Base-by-base conservation (phyloP, 92 coral and sea anemone species). In the Nematostella vectensis region DNA sequence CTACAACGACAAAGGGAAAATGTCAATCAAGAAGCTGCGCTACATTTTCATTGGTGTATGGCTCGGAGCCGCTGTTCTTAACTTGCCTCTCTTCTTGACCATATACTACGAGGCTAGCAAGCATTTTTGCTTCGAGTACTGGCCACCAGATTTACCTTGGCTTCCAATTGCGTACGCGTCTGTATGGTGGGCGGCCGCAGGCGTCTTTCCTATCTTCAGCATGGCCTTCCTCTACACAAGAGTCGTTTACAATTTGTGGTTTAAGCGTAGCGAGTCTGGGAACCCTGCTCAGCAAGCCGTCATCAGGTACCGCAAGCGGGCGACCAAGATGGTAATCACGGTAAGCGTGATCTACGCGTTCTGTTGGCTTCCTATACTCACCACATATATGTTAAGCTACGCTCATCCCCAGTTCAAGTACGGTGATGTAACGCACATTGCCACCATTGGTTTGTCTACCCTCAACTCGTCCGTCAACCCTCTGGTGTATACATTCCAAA, bases 391-490 rank as follows among this genome's bases (percentile, higher is more conserved):
- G 66, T 59, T 69, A 27, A 63, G 64, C 54, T 76, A 61, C 47
- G 60, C 47, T 18, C 71, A 62, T 11, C 29, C 55, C 0, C 31
- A 42, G 2, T 67, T 60, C 15, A 49, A 63, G n/a, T 69, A 69
- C n/a, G 83, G 77, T 2, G 72, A 76, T 45, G 40, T 69, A 43
- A 47, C 61, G 10, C 60, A 69, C 24, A 62, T 69, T 62, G 54
- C 64, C 33, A 59, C 60, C 12, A 69, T 69, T 24, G 62, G 61
- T 17, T 56, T 76, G 48, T 55, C 72, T 31, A 61, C 67, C 22
- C 48, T 76, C 43, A 76, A 76, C 49, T 76, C 83, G 12, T 47
- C 78, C 25, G 72, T 76, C 36, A 76, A 76, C 36, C 83, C 83
- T 0, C 47, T 76, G 29, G 72, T 76, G 25, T 76, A 76, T 31